These are phyloP conservation scores for Manacus vitellinus DNA, from an alignment of 2,113 vertebrate species.

Conservation along the genomic window DNA sequence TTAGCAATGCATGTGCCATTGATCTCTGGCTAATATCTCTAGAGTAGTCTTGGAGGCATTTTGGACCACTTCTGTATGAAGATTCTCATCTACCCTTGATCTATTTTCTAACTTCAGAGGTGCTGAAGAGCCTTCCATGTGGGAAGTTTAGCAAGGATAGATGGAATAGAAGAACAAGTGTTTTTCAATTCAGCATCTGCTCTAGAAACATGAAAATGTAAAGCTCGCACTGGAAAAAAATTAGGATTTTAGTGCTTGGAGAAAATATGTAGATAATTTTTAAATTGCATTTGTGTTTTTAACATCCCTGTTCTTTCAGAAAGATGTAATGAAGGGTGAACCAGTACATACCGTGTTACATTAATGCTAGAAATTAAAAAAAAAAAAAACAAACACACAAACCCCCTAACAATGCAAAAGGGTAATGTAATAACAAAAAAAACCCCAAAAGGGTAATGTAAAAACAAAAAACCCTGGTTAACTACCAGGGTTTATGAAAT, in stretches of 20 bases:
- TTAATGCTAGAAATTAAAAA: neutral
- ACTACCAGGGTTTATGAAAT: neutral
- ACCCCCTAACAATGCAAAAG: fast-evolving
- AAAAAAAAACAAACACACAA: neutral
- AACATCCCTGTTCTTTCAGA: neutral
- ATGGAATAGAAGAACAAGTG: neutral
- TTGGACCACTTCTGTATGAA: neutral
- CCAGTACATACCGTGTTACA: neutral
- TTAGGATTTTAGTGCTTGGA: neutral
- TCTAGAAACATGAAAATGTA: neutral
- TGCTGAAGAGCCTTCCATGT: neutral
- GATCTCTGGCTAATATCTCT: neutral
- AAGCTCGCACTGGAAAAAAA: neutral
- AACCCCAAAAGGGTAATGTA: neutral
- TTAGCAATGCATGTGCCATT: neutral
- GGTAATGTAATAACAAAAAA: neutral
- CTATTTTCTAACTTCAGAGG: neutral
- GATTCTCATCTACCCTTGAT: neutral
- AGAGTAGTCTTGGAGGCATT: neutral
- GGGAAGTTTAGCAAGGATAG: neutral
- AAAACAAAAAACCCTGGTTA: neutral
- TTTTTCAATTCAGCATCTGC: neutral
- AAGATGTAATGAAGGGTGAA: neutral
- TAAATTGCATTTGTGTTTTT: neutral
- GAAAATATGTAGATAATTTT: neutral